A percentile compares a stretch with the other conserved stretches of the same genome.
phyloP scores from a whole-genome alignment of 2,888 invertebrate species.

The Tuberolachnus salignus region DNA sequence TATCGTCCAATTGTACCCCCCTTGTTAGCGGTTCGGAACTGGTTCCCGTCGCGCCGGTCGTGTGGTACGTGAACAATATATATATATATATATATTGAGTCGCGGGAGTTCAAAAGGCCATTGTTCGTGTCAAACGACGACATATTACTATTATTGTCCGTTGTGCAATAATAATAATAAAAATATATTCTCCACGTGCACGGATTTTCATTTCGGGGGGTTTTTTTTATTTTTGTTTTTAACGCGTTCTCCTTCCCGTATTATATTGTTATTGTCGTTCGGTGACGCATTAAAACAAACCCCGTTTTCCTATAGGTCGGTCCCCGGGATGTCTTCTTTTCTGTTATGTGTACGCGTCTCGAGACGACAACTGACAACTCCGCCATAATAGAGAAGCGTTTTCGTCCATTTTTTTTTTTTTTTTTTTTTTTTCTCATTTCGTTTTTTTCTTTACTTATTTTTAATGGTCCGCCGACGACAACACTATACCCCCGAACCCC shows the following conservation, averaged over 20 bases:
- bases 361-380: slow-evolving; percentile 19
- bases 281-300: slow-evolving; percentile 32
- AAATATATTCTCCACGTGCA: background rate
- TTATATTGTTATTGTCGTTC: background rate
- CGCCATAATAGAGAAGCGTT: background rate
- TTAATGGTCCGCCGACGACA: background rate
- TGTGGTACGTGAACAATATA: too few species aligned
- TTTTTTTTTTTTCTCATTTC: background rate
- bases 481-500: background rate
- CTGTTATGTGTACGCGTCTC: background rate
- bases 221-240: too few species aligned
- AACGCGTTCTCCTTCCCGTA: too few species aligned
- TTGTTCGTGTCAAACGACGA: slow-evolving; percentile 15
- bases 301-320: background rate
- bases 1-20: slow-evolving; percentile 27
- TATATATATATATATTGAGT: too few species aligned
- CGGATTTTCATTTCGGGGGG: slow-evolving; percentile 24
- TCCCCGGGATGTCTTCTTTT: background rate
- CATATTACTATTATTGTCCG: background rate
- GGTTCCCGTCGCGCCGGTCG: background rate
- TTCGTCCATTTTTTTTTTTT: slow-evolving; percentile 27
- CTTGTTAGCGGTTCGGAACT: background rate
- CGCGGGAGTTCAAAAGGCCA: slow-evolving; percentile 23
- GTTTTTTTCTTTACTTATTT: background rate
- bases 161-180: background rate